These are phyloP conservation scores for Archocentrus centrarchus DNA, from an alignment of 2,113 vertebrate genomes.

Conservation along the genomic window DNA sequence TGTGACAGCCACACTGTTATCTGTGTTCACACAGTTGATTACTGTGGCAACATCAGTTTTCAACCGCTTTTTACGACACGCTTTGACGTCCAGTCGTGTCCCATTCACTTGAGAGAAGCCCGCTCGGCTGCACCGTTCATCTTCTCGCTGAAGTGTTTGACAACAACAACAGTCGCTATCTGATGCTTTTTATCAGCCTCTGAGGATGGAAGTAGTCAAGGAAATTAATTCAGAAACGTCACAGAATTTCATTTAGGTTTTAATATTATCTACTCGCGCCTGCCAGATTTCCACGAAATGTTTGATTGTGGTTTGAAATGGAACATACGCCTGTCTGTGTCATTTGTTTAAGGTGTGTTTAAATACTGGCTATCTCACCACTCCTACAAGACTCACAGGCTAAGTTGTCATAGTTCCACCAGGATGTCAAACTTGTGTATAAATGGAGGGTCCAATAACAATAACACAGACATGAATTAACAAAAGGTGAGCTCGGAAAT, in stretches of 20 bases:
- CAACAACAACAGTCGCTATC: background rate
- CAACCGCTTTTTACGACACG: slow-evolving; percentile 32
- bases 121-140: background rate
- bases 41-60: slow-evolving; percentile 56
- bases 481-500: background rate
- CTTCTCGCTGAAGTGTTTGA: slow-evolving; percentile 3
- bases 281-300: background rate
- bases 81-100: slow-evolving; percentile 48
- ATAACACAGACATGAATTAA: background rate
- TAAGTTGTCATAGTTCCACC: slow-evolving; percentile 34
- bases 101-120: slow-evolving; percentile 4
- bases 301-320: slow-evolving; percentile 14
- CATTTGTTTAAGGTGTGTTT: slow-evolving; percentile 79
- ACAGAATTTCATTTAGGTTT: background rate
- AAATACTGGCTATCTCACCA: slow-evolving; percentile 63
- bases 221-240: background rate
- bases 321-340: slow-evolving; percentile 3
- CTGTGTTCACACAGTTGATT: slow-evolving; percentile 35
- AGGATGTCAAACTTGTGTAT: slow-evolving; percentile 56
- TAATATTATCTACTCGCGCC: background rate
- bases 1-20: slow-evolving; percentile 34
- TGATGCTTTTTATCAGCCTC: background rate
- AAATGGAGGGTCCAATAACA: slow-evolving; percentile 29
- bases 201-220: background rate
- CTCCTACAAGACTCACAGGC: slow-evolving; percentile 76